phyloP scores from a whole-genome alignment of 1,140 invertebrate species.

The Cydia pomonella region DNA sequence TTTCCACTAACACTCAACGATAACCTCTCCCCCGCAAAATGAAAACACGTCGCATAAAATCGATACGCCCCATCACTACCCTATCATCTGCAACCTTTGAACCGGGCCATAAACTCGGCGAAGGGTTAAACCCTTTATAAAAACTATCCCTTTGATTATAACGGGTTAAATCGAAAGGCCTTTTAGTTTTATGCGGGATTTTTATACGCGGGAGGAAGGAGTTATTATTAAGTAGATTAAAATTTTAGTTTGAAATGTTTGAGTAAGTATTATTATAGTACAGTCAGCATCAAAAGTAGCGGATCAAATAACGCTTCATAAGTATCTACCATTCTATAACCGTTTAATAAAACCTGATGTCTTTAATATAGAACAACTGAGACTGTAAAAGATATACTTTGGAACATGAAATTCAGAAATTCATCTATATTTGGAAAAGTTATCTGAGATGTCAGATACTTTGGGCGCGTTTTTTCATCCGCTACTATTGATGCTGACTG shows the following conservation, averaged over 20 bases:
- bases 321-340: too few species aligned
- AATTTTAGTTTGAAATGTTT: neutral
- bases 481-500: too few species aligned
- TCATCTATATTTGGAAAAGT: too few species aligned
- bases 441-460: too few species aligned
- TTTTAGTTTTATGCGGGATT: neutral
- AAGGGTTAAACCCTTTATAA: constrained; percentile 13
- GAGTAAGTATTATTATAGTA: too few species aligned
- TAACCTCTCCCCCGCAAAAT: neutral
- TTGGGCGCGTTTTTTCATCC: too few species aligned
- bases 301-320: too few species aligned
- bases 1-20: neutral
- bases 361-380: too few species aligned
- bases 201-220: neutral
- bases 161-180: constrained; percentile 7
- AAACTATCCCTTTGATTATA: constrained; percentile 19
- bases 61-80: constrained; percentile 11
- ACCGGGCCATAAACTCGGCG: neutral
- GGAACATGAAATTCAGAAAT: too few species aligned
- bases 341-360: too few species aligned
- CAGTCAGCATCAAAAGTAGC: too few species aligned
- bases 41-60: constrained; percentile 3
- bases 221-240: neutral
- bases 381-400: too few species aligned
- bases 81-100: constrained; percentile 15